Conservation (phyloP, 1,140 invertebrate species). For the Plodia interpunctella region DNA sequence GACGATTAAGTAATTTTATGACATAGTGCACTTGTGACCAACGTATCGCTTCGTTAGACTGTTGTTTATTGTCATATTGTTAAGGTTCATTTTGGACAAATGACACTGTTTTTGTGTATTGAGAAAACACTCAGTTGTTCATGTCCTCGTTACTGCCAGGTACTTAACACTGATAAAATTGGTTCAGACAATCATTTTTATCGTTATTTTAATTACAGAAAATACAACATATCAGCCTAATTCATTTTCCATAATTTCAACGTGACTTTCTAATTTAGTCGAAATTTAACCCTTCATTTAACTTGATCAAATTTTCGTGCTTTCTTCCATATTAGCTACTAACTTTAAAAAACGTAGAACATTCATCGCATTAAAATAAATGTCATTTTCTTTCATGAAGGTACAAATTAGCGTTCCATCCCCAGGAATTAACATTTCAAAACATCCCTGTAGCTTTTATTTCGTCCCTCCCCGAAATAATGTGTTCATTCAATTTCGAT, state of each 20-base stretch:
- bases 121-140: background rate
- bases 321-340: too few species aligned
- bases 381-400: background rate
- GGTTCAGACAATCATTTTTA: background rate
- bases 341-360: too few species aligned
- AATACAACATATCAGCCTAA: too few species aligned
- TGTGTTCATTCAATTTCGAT: constrained; percentile 37
- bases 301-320: too few species aligned
- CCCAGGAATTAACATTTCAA: constrained; percentile 29
- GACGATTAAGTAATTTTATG: constrained; percentile 59
- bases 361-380: background rate
- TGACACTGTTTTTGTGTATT: background rate
- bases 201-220: too few species aligned
- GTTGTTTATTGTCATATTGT: constrained; percentile 18
- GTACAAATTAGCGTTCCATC: constrained; percentile 11
- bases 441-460: constrained; percentile 28
- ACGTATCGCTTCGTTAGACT: constrained; percentile 15
- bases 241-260: too few species aligned
- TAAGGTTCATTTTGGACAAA: constrained; percentile 16
- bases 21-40: constrained; percentile 29
- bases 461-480: constrained; percentile 27
- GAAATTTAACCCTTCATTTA: too few species aligned
- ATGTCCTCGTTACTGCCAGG: background rate
- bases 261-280: too few species aligned
- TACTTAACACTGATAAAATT: background rate